Conservation (phyloP, 2,113 vertebrate species). For the Saguinus midas region DNA sequence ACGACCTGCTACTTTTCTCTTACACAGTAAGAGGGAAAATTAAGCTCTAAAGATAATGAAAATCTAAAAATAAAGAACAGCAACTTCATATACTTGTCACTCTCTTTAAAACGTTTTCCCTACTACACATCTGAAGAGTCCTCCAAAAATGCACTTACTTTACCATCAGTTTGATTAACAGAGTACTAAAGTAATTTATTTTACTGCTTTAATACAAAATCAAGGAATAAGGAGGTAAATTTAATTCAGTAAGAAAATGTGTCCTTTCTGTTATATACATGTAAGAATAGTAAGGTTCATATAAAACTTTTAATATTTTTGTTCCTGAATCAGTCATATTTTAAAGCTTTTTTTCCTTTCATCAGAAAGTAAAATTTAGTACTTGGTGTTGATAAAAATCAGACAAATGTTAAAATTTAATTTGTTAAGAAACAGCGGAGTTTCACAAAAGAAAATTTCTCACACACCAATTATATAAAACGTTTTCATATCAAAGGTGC, state of each 20-base stretch:
- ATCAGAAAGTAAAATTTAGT: constrained; percentile 40
- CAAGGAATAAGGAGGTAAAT: constrained; percentile 11
- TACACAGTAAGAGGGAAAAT: neutral
- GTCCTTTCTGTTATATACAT: constrained; percentile 29
- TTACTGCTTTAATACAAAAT: constrained; percentile 22
- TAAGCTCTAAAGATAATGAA: constrained; percentile 38
- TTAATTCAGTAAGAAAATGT: constrained; percentile 49
- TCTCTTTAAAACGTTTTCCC: constrained; percentile 18
- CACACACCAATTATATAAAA: neutral
- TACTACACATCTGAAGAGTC: neutral
- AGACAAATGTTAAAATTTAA: constrained; percentile 9
- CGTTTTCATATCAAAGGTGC: neutral
- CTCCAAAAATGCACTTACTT: constrained; percentile 30
- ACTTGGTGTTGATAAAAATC: constrained; percentile 6
- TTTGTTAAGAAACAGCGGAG: neutral
- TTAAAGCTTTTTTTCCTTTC: constrained; percentile 48
- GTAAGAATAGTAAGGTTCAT: constrained; percentile 9
- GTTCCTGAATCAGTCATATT: constrained; percentile 37
- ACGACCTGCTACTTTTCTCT: neutral
- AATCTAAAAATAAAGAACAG: constrained; percentile 20
- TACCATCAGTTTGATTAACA: constrained; percentile 14
- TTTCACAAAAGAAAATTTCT: constrained; percentile 8
- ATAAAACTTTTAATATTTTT: constrained; percentile 47
- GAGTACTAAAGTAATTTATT: constrained; percentile 15
- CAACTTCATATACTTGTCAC: neutral